Conservation (phyloP, 2,888 invertebrate genomes). For the Calameuta idolon region DNA sequence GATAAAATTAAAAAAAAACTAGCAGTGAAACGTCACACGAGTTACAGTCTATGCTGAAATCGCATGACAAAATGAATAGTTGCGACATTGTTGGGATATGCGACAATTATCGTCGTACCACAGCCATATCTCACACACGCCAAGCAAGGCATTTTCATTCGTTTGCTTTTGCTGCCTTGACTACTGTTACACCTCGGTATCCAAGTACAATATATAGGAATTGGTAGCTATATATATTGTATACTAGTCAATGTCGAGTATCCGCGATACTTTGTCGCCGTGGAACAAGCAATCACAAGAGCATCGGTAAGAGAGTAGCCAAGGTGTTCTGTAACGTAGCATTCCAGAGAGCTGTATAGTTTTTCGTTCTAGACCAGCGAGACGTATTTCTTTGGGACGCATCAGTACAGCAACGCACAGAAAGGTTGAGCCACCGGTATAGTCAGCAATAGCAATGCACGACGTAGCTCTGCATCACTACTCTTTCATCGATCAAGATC, state of each 20-base stretch:
- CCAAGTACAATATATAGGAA: too few relatives aligned
- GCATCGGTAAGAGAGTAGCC: constrained; percentile 16
- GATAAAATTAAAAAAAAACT: background rate
- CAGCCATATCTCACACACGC: constrained; percentile 60
- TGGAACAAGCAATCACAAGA: background rate
- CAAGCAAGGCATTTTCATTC: constrained; percentile 30
- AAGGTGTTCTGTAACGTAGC: constrained; percentile 60
- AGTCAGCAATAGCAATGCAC: constrained; percentile 31
- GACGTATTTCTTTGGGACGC: constrained; percentile 61
- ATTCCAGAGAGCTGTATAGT: constrained; percentile 62
- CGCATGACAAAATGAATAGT: constrained; percentile 46
- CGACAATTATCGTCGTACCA: constrained; percentile 59
- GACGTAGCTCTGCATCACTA: constrained; percentile 35
- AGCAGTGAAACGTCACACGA: constrained; percentile 49
- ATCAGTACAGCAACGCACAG: background rate
- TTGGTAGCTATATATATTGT: background rate
- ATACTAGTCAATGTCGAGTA: background rate
- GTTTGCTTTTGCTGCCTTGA: constrained; percentile 17
- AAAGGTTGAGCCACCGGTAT: background rate
- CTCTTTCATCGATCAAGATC: background rate
- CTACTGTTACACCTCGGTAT: background rate
- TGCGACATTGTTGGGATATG: constrained; percentile 56
- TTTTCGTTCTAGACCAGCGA: constrained; percentile 58
- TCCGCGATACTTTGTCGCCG: background rate
- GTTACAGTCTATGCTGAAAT: constrained; percentile 31